Percentiles rank a stretch among this genome's conserved stretches.
Evolutionary conservation across 2,888 invertebrate genomes (phyloP).

Genomic region (Philonicus albiceps): DNA sequence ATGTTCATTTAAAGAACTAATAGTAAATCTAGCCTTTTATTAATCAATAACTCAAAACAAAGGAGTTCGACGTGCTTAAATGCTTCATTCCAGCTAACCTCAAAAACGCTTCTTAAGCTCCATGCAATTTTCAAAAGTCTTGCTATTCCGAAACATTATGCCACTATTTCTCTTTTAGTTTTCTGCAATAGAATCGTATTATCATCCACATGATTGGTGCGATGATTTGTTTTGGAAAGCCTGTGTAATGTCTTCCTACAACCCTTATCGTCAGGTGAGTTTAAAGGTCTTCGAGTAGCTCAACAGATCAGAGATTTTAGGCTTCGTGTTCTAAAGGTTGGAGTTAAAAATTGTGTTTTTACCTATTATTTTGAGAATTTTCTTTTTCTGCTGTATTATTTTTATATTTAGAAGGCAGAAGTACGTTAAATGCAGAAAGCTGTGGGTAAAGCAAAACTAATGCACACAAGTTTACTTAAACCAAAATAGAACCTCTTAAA

Average conservation of each 20-base stretch:
- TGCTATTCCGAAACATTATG: not conserved
- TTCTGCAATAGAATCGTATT: not conserved
- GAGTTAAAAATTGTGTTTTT: not conserved
- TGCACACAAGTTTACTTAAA: not conserved
- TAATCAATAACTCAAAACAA: not conserved
- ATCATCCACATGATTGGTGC: not conserved
- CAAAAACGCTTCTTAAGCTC: not conserved
- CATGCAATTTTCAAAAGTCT: not conserved
- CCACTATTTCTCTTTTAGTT: conserved; percentile 3
- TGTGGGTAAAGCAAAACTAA: no score
- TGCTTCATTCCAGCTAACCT: not conserved
- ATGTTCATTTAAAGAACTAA: not conserved
- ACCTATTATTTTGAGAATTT: not conserved
- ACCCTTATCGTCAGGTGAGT: conserved; percentile 3
- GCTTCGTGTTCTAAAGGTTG: not conserved
- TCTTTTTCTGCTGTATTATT: not conserved
- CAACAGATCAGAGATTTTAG: not conserved
- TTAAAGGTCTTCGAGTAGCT: not conserved
- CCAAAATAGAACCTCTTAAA: no score
- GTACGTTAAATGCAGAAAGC: not conserved
- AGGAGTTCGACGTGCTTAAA: not conserved
- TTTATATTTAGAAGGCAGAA: not conserved
- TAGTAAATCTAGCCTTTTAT: not conserved
- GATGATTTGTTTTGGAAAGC: not conserved
- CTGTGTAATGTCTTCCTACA: not conserved